These are phyloP conservation scores for Phenacoccus solenopsis DNA, from an alignment of 1,140 invertebrate genomes.

Conservation along the genomic window DNA sequence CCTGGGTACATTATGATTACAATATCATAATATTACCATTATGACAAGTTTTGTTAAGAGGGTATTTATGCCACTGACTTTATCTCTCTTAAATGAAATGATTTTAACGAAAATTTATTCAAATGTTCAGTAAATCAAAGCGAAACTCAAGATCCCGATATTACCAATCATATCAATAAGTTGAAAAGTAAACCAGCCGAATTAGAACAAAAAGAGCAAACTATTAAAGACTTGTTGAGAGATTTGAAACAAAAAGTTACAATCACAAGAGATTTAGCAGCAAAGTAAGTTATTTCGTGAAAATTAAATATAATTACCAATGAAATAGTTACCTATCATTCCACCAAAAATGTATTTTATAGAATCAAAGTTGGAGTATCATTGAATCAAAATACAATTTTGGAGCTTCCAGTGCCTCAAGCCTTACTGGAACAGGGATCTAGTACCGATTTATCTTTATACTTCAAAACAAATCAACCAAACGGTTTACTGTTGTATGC, in stretches of 20 bases:
- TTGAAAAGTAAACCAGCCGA: constrained; percentile 44
- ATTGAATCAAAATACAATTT: constrained; percentile 66
- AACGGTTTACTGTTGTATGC: constrained; percentile 79
- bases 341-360: too few species aligned
- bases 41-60: too few species aligned
- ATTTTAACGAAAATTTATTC: too few species aligned
- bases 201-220: constrained; percentile 41
- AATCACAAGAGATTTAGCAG: constrained; percentile 44
- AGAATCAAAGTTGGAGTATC: constrained; percentile 65
- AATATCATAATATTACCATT: too few species aligned
- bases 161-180: constrained; percentile 42
- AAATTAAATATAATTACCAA: too few species aligned
- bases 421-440: constrained; percentile 67
- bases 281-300: constrained; percentile 35
- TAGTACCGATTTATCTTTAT: constrained; percentile 71
- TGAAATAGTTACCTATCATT: too few species aligned
- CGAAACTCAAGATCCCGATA: constrained; percentile 46
- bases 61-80: too few species aligned
- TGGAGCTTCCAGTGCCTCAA: constrained; percentile 74
- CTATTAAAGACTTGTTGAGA: constrained; percentile 54
- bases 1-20: too few species aligned
- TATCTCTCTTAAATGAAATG: too few species aligned
- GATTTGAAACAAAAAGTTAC: constrained; percentile 51
- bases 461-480: constrained; percentile 65
- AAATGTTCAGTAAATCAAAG: constrained; percentile 55